phyloP scores from a whole-genome alignment of 1,140 invertebrate species.

The Meloidogyne exigua region DNA sequence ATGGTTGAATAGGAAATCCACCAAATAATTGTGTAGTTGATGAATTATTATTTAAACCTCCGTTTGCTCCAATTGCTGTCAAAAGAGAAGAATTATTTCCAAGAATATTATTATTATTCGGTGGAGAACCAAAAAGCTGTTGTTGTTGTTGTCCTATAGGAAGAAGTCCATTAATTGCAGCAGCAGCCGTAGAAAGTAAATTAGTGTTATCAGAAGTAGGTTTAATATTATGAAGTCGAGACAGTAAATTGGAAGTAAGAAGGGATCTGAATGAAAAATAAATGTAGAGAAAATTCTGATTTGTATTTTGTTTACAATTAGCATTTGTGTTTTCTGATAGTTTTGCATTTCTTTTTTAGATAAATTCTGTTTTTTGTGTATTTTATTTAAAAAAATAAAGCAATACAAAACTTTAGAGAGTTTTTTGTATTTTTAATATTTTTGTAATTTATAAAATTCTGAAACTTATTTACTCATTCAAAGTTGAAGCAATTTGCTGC shows the following conservation, averaged over 20 bases:
- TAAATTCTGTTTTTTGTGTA: background rate
- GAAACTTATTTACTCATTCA: conserved; percentile 9
- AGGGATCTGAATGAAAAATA: background rate
- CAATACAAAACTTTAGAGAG: no score
- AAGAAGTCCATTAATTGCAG: background rate
- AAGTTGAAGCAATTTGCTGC: conserved; percentile 1
- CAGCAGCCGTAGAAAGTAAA: background rate
- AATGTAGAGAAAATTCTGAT: no score
- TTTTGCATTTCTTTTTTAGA: no score
- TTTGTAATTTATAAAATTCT: no score
- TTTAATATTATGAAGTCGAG: conserved; percentile 1
- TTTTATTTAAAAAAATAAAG: background rate
- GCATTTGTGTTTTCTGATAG: no score
- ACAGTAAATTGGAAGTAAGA: background rate
- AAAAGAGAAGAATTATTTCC: background rate
- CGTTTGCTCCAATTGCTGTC: background rate
- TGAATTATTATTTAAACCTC: background rate
- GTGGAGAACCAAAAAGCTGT: background rate
- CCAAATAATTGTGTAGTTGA: conserved; percentile 12
- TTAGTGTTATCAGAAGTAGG: background rate
- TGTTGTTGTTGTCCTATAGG: background rate
- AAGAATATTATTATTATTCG: background rate
- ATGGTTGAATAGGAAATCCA: conserved; percentile 26
- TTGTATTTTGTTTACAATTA: no score
- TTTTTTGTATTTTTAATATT: background rate